Percentiles rank a stretch among this genome's conserved stretches.
phyloP scores from a whole-genome alignment of 2,888 invertebrate genomes.

The Subacronicta megacephala region DNA sequence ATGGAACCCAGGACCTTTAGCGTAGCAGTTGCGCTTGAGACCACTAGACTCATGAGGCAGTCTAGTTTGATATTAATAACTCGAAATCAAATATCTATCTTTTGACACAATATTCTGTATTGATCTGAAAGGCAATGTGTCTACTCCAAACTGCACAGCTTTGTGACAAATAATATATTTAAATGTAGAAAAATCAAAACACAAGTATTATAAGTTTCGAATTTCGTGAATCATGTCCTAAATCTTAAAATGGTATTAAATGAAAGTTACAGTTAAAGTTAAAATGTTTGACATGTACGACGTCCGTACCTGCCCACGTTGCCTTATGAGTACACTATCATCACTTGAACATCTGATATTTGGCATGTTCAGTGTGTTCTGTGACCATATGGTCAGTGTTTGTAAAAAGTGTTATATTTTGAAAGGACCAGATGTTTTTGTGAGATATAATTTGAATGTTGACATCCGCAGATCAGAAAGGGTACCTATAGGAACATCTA shows the following conservation, averaged over 20 bases:
- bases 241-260: slow-evolving; percentile 44
- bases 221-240: slow-evolving; percentile 21
- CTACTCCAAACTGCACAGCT: no score
- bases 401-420: neutral
- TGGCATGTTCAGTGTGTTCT: slow-evolving; percentile 3
- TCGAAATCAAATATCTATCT: no score
- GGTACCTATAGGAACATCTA: no score
- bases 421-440: slow-evolving; percentile 5
- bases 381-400: slow-evolving; percentile 16
- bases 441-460: neutral
- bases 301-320: slow-evolving; percentile 12
- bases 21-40: no score
- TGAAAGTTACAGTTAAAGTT: slow-evolving; percentile 21
- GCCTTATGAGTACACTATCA: slow-evolving; percentile 20
- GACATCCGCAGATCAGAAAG: no score
- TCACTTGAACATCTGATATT: slow-evolving; percentile 24
- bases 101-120: no score
- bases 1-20: no score
- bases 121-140: no score
- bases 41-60: no score
- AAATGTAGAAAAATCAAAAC: neutral
- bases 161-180: no score
- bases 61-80: no score
- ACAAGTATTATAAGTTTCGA: neutral
- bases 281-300: slow-evolving; percentile 7